Base-by-base conservation (phyloP, 2,888 invertebrate genomes). In the Merodon equestris region DNA sequence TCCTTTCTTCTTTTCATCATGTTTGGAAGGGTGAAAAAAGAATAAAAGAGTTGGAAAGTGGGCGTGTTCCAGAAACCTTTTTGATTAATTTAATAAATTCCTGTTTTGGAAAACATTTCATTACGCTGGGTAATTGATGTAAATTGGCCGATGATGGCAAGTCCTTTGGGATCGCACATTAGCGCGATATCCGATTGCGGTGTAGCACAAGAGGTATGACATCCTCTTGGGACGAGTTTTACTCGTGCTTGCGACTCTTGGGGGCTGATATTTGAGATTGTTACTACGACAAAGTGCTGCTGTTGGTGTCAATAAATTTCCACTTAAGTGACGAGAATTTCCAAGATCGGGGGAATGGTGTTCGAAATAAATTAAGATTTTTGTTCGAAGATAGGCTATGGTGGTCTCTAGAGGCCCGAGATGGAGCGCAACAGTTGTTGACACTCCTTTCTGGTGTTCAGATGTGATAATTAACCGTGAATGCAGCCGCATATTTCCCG, bases 231-330 rank as follows among this genome's bases (percentile, higher is more conserved):
- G 63, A 63, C 57, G 77, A 53, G 58, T 73, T 74, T 73, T 42
- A n/a, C n/a, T n/a, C n/a, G n/a, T 12, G 15, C n/a, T 66, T 66
- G 56, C 54, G 10, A 9, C 60, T 67, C 73, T 73, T 67, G 72
- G 73, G 77, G 77, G 77, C 67, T 68, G 77, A 64, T 68, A 79
- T 79, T 60, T 64, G 74, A 79, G 70, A 79, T 44, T 54, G 54
- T 60, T 68, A 50, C 34, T 7, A 10, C 3, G 38, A 15, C 38
- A 68, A 74, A 68, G 77, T 64, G 77, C 68, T 64, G 53, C 48
- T 68, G 68, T 79, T 74, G 74, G 79, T 79, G 79, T 79, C 68
- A 74, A 79, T 79, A 74, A 79, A 79, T 79, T 74, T 70, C 10
- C 18, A 27, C 18, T 64, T 79, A 74, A 79, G 77, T 74, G 74